phyloP scores from a whole-genome alignment of 2,113 vertebrate species.

The Notarius quadriscutis region DNA sequence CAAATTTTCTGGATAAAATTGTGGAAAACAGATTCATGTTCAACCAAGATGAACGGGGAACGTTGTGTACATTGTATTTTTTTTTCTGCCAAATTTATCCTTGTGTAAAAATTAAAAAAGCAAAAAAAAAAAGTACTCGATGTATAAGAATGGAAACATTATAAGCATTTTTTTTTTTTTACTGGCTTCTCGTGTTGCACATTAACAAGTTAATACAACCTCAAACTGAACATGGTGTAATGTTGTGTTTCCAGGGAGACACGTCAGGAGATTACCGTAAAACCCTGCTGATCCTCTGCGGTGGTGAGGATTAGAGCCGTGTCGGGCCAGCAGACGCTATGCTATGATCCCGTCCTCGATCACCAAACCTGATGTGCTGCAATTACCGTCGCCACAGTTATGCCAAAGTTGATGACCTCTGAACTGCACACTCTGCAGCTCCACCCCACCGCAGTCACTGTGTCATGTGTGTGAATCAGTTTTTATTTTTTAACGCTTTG shows the following conservation, averaged over 20 bases:
- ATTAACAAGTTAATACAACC: neutral
- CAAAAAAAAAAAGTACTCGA: neutral
- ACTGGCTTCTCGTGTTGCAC: neutral
- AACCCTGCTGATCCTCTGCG: conserved; percentile 86
- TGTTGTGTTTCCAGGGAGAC: conserved; percentile 80
- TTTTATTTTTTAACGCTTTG: conserved; percentile 22
- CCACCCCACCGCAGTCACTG: conserved; percentile 36
- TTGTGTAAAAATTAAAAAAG: neutral
- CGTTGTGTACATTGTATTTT: neutral
- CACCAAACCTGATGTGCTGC: conserved; percentile 8
- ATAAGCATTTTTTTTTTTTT: neutral
- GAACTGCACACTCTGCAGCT: conserved; percentile 45
- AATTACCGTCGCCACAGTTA: conserved; percentile 45
- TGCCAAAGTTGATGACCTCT: conserved; percentile 65
- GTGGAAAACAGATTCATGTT: neutral
- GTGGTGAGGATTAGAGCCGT: conserved; percentile 83
- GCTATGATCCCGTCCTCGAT: neutral
- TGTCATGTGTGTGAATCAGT: neutral
- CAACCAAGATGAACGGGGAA: neutral
- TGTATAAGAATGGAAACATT: neutral
- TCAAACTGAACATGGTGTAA: neutral
- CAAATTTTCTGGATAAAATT: neutral
- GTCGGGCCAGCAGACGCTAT: neutral
- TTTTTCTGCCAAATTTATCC: neutral
- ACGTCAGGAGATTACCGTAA: conserved; percentile 94